phyloP scores from a whole-genome alignment of 2,888 invertebrate species.

The Calliopum simillimum region DNA sequence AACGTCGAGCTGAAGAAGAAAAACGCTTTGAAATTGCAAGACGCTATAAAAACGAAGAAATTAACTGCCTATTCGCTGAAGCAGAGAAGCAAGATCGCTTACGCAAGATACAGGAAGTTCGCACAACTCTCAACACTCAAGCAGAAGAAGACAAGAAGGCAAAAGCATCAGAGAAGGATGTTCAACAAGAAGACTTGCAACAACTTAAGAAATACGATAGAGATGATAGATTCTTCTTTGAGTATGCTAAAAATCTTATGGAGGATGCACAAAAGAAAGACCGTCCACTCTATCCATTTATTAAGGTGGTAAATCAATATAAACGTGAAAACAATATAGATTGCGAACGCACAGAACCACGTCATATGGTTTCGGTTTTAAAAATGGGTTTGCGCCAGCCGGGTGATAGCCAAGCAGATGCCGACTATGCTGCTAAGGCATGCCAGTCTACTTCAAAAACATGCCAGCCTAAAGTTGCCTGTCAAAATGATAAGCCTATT shows the following conservation, averaged over 20 bases:
- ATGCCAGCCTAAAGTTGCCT: neutral
- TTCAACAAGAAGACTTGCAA: constrained; percentile 38
- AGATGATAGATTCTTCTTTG: constrained; percentile 61
- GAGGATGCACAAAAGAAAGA: constrained; percentile 56
- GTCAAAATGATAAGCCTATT: neutral
- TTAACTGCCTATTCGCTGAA: constrained; percentile 50
- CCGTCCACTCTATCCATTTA: constrained; percentile 60
- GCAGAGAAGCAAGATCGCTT: constrained; percentile 53
- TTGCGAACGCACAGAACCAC: constrained; percentile 51
- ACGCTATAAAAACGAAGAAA: constrained; percentile 58
- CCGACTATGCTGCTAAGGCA: neutral
- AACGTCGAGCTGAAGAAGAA: constrained; percentile 48
- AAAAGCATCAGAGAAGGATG: constrained; percentile 43
- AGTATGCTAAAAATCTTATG: constrained; percentile 57
- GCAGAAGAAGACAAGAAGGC: constrained; percentile 52
- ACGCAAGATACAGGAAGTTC: constrained; percentile 49
- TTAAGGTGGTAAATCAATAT: constrained; percentile 56
- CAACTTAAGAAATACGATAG: constrained; percentile 45
- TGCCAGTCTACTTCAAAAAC: too few species aligned
- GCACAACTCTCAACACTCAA: constrained; percentile 53
- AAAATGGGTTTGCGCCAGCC: constrained; percentile 54
- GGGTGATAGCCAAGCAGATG: constrained; percentile 49
- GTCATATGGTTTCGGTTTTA: constrained; percentile 58
- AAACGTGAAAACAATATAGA: constrained; percentile 57
- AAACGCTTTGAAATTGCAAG: constrained; percentile 53